These are phyloP conservation scores for Peromyscus melanophrys DNA, from an alignment of 2,797 vertebrate genomes.

Conservation along the genomic window DNA sequence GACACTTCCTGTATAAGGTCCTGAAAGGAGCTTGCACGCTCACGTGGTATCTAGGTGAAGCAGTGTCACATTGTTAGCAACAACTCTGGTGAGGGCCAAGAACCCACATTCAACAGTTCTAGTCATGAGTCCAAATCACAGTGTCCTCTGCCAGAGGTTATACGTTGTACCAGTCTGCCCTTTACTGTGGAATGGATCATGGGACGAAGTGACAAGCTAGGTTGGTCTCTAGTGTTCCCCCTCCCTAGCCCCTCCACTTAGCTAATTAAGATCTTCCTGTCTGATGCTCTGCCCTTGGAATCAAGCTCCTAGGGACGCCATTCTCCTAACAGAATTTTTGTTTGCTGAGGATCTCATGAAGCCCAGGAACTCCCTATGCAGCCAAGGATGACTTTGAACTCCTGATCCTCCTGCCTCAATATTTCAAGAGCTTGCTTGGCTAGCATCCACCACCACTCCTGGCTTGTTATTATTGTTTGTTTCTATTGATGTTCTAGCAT, in stretches of 20 bases:
- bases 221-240: not conserved
- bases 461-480: too few relatives aligned
- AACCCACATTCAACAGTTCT: slow-evolving; percentile 93
- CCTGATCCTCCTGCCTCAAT: not conserved
- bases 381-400: not conserved
- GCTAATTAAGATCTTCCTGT: not conserved
- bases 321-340: not conserved
- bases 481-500: not conserved
- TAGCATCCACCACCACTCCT: not conserved
- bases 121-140: slow-evolving; percentile 91
- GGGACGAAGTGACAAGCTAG: accelerated
- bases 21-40: slow-evolving; percentile 93
- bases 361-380: not conserved
- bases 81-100: slow-evolving; percentile 90
- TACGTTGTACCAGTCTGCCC: slow-evolving; percentile 90
- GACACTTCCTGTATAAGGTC: slow-evolving; percentile 90
- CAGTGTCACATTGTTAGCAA: slow-evolving; percentile 90
- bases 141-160: slow-evolving; percentile 89
- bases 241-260: not conserved
- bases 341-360: not conserved
- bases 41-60: slow-evolving; percentile 93
- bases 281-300: not conserved
- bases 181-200: slow-evolving; percentile 90
- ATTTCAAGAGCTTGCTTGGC: not conserved
- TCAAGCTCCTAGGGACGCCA: not conserved